Evolutionary conservation across 2,888 invertebrate genomes (phyloP).

Genomic region (Myopa tessellatipennis): DNA sequence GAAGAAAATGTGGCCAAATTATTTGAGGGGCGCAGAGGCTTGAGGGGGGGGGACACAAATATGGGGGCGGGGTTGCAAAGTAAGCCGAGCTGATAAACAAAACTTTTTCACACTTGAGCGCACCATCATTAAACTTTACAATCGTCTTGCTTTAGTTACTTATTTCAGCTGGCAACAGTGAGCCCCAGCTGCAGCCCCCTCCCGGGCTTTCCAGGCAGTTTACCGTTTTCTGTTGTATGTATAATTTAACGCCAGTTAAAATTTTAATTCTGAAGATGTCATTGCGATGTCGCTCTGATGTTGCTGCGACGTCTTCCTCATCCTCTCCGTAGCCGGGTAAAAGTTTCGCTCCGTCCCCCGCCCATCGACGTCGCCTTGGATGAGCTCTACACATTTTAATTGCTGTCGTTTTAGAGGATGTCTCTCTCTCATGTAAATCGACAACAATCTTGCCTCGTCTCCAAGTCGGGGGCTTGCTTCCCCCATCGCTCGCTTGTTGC

Average conservation of each 20-base stretch:
- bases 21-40: neutral
- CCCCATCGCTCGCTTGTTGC: slow-evolving; percentile 38
- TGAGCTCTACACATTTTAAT: slow-evolving; percentile 58
- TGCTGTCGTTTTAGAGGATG: slow-evolving; percentile 47
- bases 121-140: slow-evolving; percentile 40
- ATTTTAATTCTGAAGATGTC: slow-evolving; percentile 64
- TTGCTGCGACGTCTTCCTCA: neutral
- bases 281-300: slow-evolving; percentile 53
- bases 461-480: neutral
- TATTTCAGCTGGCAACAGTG: neutral
- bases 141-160: slow-evolving; percentile 11
- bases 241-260: slow-evolving; percentile 66
- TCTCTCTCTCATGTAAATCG: slow-evolving; percentile 19
- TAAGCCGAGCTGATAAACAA: slow-evolving; percentile 35
- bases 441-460: neutral
- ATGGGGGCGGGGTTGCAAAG: neutral
- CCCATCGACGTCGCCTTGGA: neutral
- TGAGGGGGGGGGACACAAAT: neutral
- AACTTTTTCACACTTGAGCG: slow-evolving; percentile 40
- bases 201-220: neutral
- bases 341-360: neutral
- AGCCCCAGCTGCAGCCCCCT: neutral
- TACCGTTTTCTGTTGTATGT: slow-evolving; percentile 55
- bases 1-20: neutral
- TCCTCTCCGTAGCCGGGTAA: slow-evolving; percentile 1